phyloP scores from a whole-genome alignment of 2,888 invertebrate species.

The Branchellion lobata region DNA sequence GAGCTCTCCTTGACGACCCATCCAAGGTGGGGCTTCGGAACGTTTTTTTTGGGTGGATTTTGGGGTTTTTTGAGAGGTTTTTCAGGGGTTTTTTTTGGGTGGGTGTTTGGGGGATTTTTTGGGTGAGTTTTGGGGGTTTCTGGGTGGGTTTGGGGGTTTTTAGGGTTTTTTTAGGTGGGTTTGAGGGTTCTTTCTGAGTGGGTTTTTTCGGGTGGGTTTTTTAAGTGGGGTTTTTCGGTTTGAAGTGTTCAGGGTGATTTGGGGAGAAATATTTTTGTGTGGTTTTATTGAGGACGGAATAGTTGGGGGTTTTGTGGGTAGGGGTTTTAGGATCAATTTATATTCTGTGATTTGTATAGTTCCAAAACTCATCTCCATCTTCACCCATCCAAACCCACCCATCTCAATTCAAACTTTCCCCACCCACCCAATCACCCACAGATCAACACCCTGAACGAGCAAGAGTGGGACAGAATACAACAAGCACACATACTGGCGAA shows the following conservation, averaged over 20 bases:
- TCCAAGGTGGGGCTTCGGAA: conserved; percentile 58
- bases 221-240: too few relatives aligned
- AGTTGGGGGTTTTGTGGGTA: too few relatives aligned
- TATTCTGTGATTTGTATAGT: too few relatives aligned
- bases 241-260: neutral
- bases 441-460: conserved; percentile 65
- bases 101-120: neutral
- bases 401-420: too few relatives aligned
- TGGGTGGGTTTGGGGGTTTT: neutral
- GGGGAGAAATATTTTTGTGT: too few relatives aligned
- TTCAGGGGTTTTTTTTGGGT: neutral
- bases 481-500: conserved; percentile 79
- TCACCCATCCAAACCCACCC: too few relatives aligned
- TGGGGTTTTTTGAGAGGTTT: neutral
- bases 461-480: conserved; percentile 93
- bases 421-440: conserved; percentile 45
- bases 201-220: too few relatives aligned
- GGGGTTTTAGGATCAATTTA: too few relatives aligned
- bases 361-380: too few relatives aligned
- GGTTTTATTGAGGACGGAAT: too few relatives aligned
- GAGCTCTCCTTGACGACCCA: conserved; percentile 59
- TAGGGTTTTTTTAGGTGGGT: neutral
- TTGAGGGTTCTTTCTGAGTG: neutral
- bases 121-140: too few relatives aligned
- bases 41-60: neutral